These are phyloP conservation scores for Oxyteleia sp. DNA, from an alignment of 2,888 invertebrate genomes.

Conservation along the genomic window DNA sequence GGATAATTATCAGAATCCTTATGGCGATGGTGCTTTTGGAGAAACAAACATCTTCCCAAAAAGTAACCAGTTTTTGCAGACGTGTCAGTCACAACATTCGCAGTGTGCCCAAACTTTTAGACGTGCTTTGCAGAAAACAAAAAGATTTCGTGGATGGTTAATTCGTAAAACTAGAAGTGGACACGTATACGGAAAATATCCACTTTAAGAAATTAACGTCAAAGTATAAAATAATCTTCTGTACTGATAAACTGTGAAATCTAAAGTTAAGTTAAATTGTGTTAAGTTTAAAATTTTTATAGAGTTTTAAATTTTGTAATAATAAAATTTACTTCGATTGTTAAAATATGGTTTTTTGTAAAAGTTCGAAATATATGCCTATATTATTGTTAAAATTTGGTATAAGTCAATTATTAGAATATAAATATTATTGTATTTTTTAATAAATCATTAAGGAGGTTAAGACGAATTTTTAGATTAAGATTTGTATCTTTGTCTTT, in stretches of 20 bases:
- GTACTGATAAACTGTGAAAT: not conserved
- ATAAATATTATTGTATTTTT: too few species aligned
- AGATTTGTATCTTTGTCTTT: too few species aligned
- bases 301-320: not conserved
- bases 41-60: not conserved
- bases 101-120: slow-evolving; percentile 27
- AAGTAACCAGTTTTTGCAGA: slow-evolving; percentile 6
- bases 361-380: too few species aligned
- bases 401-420: too few species aligned
- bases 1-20: slow-evolving; percentile 16
- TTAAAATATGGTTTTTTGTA: too few species aligned
- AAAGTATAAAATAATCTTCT: not conserved
- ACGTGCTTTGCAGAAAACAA: slow-evolving; percentile 32
- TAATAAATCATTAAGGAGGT: too few species aligned
- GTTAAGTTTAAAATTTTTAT: not conserved
- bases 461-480: too few species aligned
- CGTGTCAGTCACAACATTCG: slow-evolving; percentile 20
- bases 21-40: slow-evolving; percentile 22
- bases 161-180: slow-evolving; percentile 72
- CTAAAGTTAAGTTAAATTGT: not conserved
- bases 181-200: slow-evolving; percentile 73
- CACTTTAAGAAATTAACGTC: slow-evolving; percentile 30
- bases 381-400: too few species aligned
- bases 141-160: slow-evolving; percentile 59
- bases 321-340: too few species aligned